Evolutionary conservation across 2,888 invertebrate genomes (phyloP).

Genomic region (Portevinia maculata): DNA sequence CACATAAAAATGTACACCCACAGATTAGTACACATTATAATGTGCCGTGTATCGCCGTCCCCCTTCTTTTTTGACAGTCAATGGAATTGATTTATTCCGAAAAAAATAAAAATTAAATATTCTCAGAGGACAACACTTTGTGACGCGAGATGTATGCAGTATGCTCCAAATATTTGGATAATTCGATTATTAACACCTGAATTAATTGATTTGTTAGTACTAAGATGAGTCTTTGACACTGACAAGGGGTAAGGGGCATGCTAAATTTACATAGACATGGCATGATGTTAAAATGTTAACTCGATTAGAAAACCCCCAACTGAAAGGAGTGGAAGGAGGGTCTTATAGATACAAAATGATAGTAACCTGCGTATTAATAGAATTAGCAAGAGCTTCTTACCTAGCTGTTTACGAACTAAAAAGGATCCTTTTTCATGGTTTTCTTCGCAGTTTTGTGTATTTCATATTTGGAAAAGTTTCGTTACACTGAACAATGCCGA

Average conservation of each 20-base stretch:
- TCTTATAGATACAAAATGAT: too few species aligned
- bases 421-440: background rate
- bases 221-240: background rate
- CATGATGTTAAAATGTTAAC: background rate
- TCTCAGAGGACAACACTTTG: background rate
- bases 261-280: background rate
- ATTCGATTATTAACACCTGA: conserved; percentile 7
- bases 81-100: background rate
- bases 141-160: background rate
- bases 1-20: background rate
- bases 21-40: background rate
- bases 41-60: too few species aligned
- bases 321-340: too few species aligned
- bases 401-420: background rate
- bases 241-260: background rate
- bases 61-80: background rate
- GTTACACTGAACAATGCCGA: too few species aligned
- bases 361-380: too few species aligned
- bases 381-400: background rate
- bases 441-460: background rate
- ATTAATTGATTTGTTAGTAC: conserved; percentile 1
- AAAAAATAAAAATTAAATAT: too few species aligned
- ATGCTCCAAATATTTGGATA: background rate
- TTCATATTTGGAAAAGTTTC: too few species aligned
- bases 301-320: too few species aligned